These are phyloP conservation scores for Sorex fumeus DNA, from an alignment of 2,113 vertebrate species.

Conservation along the genomic window DNA sequence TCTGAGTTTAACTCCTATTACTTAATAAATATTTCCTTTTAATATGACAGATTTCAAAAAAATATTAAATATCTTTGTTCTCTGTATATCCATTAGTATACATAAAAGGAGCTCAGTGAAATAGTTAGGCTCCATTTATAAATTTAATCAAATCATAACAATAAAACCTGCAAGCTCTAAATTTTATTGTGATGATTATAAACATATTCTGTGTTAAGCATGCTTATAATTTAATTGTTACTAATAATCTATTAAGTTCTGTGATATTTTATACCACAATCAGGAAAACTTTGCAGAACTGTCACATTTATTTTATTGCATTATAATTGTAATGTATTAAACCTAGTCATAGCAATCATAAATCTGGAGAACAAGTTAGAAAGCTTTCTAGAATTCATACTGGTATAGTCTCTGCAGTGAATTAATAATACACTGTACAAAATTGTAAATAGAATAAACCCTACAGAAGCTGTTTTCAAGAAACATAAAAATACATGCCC, in stretches of 20 bases:
- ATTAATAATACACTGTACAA: neutral
- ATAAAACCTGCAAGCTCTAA: neutral
- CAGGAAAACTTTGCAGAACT: neutral
- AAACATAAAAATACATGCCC: neutral
- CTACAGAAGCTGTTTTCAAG: neutral
- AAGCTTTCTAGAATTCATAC: neutral
- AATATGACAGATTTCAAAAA: too few species aligned
- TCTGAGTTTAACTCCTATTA: too few species aligned
- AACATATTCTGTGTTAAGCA: neutral
- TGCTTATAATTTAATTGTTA: neutral
- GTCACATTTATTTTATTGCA: neutral
- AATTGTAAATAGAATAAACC: neutral
- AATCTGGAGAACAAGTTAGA: neutral
- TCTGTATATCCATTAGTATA: neutral
- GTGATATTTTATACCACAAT: neutral
- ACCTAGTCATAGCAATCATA: neutral
- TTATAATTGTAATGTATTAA: slow-evolving; percentile 6
- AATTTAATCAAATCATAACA: neutral
- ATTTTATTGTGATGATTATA: neutral
- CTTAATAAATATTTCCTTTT: too few species aligned
- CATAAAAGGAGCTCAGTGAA: neutral
- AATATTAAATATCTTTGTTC: too few species aligned
- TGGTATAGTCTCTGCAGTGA: neutral
- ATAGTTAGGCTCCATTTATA: neutral
- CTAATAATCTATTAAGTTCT: neutral